phyloP scores from a whole-genome alignment of 2,113 vertebrate genomes.

The Typhlomys cinereus region DNA sequence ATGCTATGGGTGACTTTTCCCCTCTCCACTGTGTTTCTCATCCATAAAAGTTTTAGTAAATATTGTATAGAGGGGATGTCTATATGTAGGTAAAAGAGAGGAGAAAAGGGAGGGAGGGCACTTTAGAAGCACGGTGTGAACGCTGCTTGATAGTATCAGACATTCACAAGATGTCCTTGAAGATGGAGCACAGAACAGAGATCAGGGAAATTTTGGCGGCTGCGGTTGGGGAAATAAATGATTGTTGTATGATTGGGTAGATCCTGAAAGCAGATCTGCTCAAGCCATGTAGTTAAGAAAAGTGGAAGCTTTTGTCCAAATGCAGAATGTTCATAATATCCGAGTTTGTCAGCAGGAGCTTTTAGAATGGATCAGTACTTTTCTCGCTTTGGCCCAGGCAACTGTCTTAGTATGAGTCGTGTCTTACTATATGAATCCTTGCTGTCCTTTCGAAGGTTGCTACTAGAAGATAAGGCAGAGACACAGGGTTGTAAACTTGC shows the following conservation, averaged over 20 bases:
- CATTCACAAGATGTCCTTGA: conserved; percentile 79
- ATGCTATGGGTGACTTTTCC: conserved; percentile 33
- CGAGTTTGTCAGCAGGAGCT: conserved; percentile 76
- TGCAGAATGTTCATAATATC: conserved; percentile 79
- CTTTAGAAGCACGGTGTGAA: conserved; percentile 58
- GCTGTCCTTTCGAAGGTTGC: conserved; percentile 67
- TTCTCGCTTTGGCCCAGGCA: conserved; percentile 64
- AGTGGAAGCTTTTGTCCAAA: conserved; percentile 78
- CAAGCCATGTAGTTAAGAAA: conserved; percentile 80
- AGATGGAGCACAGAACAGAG: conserved; percentile 77
- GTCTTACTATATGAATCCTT: conserved; percentile 62
- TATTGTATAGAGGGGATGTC: conserved; percentile 58
- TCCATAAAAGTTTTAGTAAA: conserved; percentile 63
- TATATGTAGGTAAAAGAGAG: neutral
- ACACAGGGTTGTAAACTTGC: conserved; percentile 52
- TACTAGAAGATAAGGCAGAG: conserved; percentile 21
- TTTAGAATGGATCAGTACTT: conserved; percentile 71
- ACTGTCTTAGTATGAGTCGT: conserved; percentile 68
- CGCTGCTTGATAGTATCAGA: conserved; percentile 61
- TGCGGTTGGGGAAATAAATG: conserved; percentile 79
- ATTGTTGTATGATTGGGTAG: conserved; percentile 78
- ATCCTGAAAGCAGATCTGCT: conserved; percentile 78
- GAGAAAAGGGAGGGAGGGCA: neutral
- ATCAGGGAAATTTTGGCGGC: conserved; percentile 78
- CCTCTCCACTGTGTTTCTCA: conserved; percentile 26